Percentiles rank a stretch among this genome's conserved stretches.
Evolutionary conservation across 1,140 invertebrate genomes (phyloP).

Genomic region (Galleria mellonella): DNA sequence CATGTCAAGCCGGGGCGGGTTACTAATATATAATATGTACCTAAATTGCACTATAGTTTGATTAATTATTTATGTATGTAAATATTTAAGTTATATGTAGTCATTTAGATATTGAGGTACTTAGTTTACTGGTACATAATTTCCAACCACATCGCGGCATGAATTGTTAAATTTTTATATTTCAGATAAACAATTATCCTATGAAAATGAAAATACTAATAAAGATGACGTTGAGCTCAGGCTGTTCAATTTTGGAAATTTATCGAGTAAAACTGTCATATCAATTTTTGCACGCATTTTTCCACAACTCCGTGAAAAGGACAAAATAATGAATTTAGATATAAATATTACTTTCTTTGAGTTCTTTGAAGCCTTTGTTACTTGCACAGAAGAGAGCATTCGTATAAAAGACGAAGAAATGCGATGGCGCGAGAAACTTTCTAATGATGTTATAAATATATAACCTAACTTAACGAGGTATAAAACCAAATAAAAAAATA

Average conservation of each 20-base stretch:
- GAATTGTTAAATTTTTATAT: not conserved
- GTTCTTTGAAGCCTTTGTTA: conserved; percentile 71
- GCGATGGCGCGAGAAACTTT: conserved; percentile 12
- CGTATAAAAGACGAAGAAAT: conserved; percentile 25
- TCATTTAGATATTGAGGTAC: too few relatives aligned
- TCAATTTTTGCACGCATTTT: conserved; percentile 50
- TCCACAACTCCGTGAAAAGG: conserved; percentile 30
- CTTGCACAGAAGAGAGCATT: conserved; percentile 49
- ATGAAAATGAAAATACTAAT: conserved; percentile 1
- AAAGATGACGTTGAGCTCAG: conserved; percentile 17
- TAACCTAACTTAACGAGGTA: not conserved
- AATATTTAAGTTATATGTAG: too few relatives aligned
- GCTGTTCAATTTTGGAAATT: conserved; percentile 48
- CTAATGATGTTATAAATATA: not conserved
- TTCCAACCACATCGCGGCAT: too few relatives aligned
- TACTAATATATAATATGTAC: too few relatives aligned
- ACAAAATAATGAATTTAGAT: conserved; percentile 56
- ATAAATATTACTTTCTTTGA: conserved; percentile 75
- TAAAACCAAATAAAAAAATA: too few relatives aligned
- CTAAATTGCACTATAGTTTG: too few relatives aligned
- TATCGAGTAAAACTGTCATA: conserved; percentile 42
- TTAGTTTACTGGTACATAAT: too few relatives aligned
- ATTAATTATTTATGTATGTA: too few relatives aligned
- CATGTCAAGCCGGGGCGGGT: too few relatives aligned
- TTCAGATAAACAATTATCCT: conserved; percentile 21